These are phyloP conservation scores for Apis cerana DNA, from an alignment of 1,140 invertebrate genomes.

Conservation along the genomic window DNA sequence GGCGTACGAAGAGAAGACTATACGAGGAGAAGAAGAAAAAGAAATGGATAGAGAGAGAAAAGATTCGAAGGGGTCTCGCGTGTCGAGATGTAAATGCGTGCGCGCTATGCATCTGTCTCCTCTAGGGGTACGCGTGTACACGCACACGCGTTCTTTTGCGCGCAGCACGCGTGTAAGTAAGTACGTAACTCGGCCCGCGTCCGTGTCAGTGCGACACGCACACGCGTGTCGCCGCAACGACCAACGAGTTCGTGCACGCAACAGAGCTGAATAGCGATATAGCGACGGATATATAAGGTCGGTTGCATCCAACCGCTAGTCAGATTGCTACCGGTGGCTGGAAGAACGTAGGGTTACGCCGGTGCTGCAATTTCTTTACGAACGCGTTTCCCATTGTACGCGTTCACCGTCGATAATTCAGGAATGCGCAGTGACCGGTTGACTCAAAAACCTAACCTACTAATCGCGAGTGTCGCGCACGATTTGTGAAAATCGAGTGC, in stretches of 20 bases:
- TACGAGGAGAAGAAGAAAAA: not conserved
- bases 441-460: not conserved
- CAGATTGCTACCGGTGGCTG: slow-evolving; percentile 41
- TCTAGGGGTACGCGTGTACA: slow-evolving; percentile 48
- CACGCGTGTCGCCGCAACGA: slow-evolving; percentile 30
- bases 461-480: too few species aligned
- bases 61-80: slow-evolving; percentile 55
- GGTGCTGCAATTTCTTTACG: slow-evolving; percentile 33
- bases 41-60: slow-evolving; percentile 3
- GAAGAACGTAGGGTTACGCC: slow-evolving; percentile 22
- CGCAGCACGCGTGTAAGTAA: slow-evolving; percentile 52
- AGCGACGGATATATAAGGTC: slow-evolving; percentile 42
- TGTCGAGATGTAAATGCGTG: slow-evolving; percentile 63
- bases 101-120: slow-evolving; percentile 66
- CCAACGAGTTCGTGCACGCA: slow-evolving; percentile 60
- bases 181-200: slow-evolving; percentile 41
- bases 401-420: not conserved
- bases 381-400: slow-evolving; percentile 23
- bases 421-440: not conserved
- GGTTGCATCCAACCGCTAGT: slow-evolving; percentile 38
- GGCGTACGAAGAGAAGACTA: not conserved
- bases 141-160: slow-evolving; percentile 53
- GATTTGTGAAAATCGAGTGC: too few species aligned
- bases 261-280: slow-evolving; percentile 40
- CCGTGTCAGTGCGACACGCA: slow-evolving; percentile 18